phyloP scores from a whole-genome alignment of 23 tunicate species.

The Oikopleura dioica region DNA sequence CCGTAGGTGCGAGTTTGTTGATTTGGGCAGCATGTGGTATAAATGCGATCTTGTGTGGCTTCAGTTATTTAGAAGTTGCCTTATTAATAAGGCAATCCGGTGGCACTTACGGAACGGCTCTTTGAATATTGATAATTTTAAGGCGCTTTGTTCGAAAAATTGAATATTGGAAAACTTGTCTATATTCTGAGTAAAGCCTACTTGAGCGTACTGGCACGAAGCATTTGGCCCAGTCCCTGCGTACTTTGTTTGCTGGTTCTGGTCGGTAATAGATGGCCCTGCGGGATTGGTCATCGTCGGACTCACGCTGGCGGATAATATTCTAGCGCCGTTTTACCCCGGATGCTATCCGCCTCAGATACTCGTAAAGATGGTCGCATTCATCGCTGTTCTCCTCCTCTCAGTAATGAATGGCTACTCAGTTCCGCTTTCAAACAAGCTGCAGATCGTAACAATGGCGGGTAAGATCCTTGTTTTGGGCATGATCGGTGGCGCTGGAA shows the following conservation, averaged over 20 bases:
- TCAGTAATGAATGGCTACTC: neutral
- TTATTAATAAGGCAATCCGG: neutral
- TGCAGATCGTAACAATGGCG: neutral
- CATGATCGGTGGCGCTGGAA: neutral
- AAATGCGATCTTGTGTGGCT: neutral
- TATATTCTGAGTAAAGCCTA: no score
- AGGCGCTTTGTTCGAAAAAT: no score
- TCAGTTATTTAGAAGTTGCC: neutral
- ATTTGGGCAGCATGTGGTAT: conserved; percentile 8
- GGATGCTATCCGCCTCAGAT: neutral
- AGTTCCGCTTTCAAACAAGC: neutral
- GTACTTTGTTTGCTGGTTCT: neutral
- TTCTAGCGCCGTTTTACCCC: neutral
- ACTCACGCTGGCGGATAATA: neutral
- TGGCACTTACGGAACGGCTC: conserved; percentile 5
- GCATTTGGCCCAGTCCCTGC: no score
- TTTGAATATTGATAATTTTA: no score
- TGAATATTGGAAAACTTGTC: no score
- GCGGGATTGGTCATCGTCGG: neutral
- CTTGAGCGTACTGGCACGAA: no score
- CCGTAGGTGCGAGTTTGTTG: neutral
- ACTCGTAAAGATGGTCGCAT: neutral
- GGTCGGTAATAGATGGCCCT: neutral
- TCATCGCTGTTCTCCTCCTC: neutral
- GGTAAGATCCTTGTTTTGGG: neutral